Percentiles rank a stretch among this genome's conserved stretches.
Conservation (phyloP, 2,113 vertebrate genomes). For the Perognathus longimembris region DNA sequence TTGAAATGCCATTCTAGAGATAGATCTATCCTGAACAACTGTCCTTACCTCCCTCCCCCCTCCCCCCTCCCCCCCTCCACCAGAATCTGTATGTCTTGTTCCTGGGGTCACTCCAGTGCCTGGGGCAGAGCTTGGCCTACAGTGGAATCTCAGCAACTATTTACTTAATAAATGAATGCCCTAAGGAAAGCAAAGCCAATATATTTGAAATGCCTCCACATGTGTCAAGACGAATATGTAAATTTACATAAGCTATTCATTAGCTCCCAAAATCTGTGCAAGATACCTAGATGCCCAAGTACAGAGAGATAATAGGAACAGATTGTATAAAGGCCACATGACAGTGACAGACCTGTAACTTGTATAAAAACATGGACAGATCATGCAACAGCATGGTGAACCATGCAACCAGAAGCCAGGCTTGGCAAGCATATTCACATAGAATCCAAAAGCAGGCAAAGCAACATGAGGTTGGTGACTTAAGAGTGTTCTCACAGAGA, state of each 20-base stretch:
- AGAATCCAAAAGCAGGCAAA: not conserved
- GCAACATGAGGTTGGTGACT: not conserved
- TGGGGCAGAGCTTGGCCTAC: not conserved
- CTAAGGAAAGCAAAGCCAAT: not conserved
- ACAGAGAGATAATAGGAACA: not conserved
- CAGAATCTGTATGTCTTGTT: not conserved
- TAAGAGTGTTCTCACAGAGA: not conserved
- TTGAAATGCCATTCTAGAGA: not conserved
- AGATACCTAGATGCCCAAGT: not conserved
- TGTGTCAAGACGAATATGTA: not conserved
- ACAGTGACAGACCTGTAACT: not conserved
- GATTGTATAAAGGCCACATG: not conserved
- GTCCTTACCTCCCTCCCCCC: not conserved
- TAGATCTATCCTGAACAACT: not conserved
- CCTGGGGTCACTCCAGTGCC: not conserved
- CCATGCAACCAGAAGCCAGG: not conserved
- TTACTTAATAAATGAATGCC: not conserved
- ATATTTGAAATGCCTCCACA: not conserved
- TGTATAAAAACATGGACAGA: not conserved
- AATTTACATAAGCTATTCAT: not conserved
- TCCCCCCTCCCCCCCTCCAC: too few relatives aligned
- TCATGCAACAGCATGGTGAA: not conserved
- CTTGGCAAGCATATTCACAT: not conserved
- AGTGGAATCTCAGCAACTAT: not conserved
- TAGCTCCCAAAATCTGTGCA: not conserved